phyloP scores from a whole-genome alignment of 2,888 invertebrate genomes.

The Ectropis crepuscularia region DNA sequence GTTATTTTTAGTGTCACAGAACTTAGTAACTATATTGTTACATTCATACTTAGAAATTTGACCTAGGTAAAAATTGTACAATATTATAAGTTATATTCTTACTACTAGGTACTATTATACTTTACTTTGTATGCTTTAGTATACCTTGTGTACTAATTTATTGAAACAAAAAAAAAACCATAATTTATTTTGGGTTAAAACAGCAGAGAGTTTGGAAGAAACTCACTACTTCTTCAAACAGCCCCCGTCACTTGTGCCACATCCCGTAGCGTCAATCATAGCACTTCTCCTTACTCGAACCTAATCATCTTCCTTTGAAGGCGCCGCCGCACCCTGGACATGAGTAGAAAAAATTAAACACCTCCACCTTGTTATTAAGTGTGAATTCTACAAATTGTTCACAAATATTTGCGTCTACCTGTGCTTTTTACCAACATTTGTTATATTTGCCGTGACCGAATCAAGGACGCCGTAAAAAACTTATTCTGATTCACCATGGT shows the following conservation, averaged over 20 bases:
- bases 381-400: conserved; percentile 83
- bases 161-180: too few relatives aligned
- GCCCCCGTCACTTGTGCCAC: conserved; percentile 67
- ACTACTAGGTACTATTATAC: too few relatives aligned
- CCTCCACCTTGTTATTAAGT: conserved; percentile 78
- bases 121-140: too few relatives aligned
- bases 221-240: conserved; percentile 18
- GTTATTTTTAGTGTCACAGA: too few relatives aligned
- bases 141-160: too few relatives aligned
- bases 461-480: conserved; percentile 69
- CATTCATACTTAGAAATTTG: too few relatives aligned
- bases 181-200: too few relatives aligned
- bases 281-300: conserved; percentile 56
- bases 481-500: conserved; percentile 66
- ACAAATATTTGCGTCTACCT: conserved; percentile 85
- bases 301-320: conserved; percentile 75
- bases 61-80: too few relatives aligned
- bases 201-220: neutral
- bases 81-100: too few relatives aligned
- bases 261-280: conserved; percentile 72
- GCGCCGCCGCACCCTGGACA: conserved; percentile 59
- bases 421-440: conserved; percentile 72
- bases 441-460: conserved; percentile 75
- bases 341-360: conserved; percentile 54
- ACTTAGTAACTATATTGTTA: neutral